These are phyloP conservation scores for Pyrrhia umbra DNA, from an alignment of 2,888 invertebrate species.

Conservation along the genomic window DNA sequence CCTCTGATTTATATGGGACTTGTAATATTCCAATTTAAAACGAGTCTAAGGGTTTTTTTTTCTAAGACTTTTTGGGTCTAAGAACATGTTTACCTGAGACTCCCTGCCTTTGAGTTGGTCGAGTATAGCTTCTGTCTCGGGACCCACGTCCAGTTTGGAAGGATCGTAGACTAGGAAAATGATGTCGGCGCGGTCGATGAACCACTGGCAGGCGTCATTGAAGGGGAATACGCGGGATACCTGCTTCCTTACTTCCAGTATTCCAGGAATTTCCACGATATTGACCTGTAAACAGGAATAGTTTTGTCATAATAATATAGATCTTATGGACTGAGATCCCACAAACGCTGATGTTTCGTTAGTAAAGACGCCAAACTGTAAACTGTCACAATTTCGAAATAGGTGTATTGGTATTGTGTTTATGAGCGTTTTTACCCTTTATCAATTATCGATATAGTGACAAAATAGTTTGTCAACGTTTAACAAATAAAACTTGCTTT, in stretches of 20 bases:
- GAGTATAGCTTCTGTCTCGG: constrained; percentile 98
- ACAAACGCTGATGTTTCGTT: no score
- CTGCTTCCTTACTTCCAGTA: constrained; percentile 97
- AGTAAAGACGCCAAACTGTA: no score
- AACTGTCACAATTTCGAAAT: no score
- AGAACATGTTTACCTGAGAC: constrained; percentile 92
- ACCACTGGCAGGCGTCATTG: constrained; percentile 99
- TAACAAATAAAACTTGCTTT: no score
- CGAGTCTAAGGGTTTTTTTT: no score
- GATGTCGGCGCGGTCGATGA: constrained; percentile 98
- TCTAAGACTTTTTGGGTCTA: background rate
- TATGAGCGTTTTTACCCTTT: no score
- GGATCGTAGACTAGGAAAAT: constrained; percentile 99
- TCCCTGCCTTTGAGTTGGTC: constrained; percentile 98
- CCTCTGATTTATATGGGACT: background rate
- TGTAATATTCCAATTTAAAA: background rate
- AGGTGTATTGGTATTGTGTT: no score
- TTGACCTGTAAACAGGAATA: constrained; percentile 92
- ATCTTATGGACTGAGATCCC: no score
- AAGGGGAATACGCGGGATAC: constrained; percentile 98
- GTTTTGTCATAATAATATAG: background rate
- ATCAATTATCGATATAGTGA: no score
- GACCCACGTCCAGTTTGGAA: constrained; percentile 98
- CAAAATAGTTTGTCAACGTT: no score
- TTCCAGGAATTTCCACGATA: constrained; percentile 98